These are phyloP conservation scores for Podarcis lilfordi DNA, from an alignment of 2,797 vertebrate genomes.

Conservation along the genomic window DNA sequence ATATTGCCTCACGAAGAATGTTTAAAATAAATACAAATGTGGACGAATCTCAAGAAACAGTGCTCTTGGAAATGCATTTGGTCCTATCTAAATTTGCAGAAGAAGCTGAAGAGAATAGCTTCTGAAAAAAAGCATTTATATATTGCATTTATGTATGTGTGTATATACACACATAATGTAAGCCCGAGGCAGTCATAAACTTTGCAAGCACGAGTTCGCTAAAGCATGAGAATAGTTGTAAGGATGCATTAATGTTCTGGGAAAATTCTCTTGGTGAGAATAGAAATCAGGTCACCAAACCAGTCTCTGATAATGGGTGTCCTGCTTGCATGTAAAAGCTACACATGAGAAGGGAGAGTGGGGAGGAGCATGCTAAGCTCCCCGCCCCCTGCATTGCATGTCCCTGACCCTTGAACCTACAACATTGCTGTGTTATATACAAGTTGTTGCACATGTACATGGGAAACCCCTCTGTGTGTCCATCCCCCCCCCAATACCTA, in stretches of 20 bases:
- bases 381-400: too few species aligned
- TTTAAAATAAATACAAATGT: slow-evolving; percentile 2
- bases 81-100: slow-evolving; percentile 10
- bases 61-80: background rate
- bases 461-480: too few species aligned
- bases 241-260: slow-evolving; percentile 32
- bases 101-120: background rate
- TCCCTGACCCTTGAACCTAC: too few species aligned
- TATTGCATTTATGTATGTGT: background rate
- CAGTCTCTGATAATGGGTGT: background rate
- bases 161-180: background rate
- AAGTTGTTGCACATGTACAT: too few species aligned
- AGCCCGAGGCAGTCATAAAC: background rate
- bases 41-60: background rate
- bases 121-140: slow-evolving; percentile 35
- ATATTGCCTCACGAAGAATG: too few species aligned
- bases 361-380: too few species aligned
- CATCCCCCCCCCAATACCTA: too few species aligned
- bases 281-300: slow-evolving; percentile 51
- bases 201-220: accelerated
- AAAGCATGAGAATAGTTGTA: slow-evolving; percentile 29
- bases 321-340: background rate
- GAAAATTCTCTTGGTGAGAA: slow-evolving; percentile 43
- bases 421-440: too few species aligned
- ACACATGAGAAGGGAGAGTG: too few species aligned